Conservation (phyloP, 2,888 invertebrate species). For the Mechanitis messenoides region DNA sequence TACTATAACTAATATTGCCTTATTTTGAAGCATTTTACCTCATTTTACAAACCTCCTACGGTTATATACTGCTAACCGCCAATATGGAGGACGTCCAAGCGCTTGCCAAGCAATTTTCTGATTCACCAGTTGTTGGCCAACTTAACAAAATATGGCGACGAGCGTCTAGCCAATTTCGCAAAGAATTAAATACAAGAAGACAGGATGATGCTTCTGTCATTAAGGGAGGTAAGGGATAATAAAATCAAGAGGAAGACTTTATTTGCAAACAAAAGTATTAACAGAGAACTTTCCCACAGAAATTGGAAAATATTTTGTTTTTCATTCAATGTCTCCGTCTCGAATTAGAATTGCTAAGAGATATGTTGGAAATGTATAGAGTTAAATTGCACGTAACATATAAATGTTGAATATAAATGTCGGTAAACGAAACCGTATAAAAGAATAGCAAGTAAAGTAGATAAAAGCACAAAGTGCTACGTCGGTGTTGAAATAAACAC, state of each 20-base stretch:
- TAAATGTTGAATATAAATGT: too few relatives aligned
- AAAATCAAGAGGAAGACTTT: not conserved
- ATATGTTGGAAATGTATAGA: too few relatives aligned
- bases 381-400: too few relatives aligned
- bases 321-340: too few relatives aligned
- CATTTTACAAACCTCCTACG: slow-evolving; percentile 33
- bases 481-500: too few relatives aligned
- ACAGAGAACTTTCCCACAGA: too few relatives aligned
- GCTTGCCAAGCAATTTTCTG: slow-evolving; percentile 44
- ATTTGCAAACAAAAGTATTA: not conserved
- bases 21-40: slow-evolving; percentile 24
- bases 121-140: slow-evolving; percentile 42
- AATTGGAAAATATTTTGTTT: too few relatives aligned
- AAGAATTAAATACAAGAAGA: slow-evolving; percentile 28
- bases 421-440: too few relatives aligned
- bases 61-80: slow-evolving; percentile 56
- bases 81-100: slow-evolving; percentile 54
- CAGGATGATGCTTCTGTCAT: slow-evolving; percentile 10
- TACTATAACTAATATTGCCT: not conserved
- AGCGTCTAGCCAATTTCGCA: slow-evolving; percentile 43
- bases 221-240: slow-evolving; percentile 12
- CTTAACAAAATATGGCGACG: slow-evolving; percentile 43
- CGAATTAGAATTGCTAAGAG: too few relatives aligned
- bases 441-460: too few relatives aligned
- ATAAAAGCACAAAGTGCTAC: too few relatives aligned